phyloP scores from a whole-genome alignment of 2,888 invertebrate genomes.

The Tenthredo scrophulariae region DNA sequence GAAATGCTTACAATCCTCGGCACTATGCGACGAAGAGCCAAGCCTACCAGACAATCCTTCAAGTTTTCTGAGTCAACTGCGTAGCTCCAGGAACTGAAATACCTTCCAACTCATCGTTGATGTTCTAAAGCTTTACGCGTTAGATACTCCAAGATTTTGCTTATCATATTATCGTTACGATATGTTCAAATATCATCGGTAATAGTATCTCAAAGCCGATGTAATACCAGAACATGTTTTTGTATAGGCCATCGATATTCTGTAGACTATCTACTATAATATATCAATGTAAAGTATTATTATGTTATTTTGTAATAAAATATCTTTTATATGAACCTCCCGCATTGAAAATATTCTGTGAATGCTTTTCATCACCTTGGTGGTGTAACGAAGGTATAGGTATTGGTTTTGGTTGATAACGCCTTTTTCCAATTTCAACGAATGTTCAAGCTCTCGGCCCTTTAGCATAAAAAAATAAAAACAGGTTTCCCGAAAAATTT shows the following conservation, averaged over 20 bases:
- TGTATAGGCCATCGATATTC: not conserved
- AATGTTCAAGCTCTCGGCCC: no score
- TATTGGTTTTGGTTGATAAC: not conserved
- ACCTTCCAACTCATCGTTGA: not conserved
- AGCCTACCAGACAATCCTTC: constrained; percentile 75
- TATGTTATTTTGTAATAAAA: constrained; percentile 48
- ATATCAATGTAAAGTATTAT: constrained; percentile 45
- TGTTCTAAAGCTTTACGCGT: not conserved
- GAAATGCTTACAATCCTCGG: constrained; percentile 87
- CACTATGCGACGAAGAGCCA: constrained; percentile 81
- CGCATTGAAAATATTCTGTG: not conserved
- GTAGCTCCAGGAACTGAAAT: constrained; percentile 53
- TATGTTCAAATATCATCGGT: not conserved
- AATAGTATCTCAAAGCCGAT: not conserved
- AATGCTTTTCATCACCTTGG: not conserved
- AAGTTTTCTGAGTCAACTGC: constrained; percentile 67
- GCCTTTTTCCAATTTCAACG: no score
- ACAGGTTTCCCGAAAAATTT: no score
- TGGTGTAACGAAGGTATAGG: not conserved
- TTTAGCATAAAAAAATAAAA: no score
- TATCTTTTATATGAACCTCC: constrained; percentile 38
- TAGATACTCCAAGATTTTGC: not conserved
- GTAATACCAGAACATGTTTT: not conserved
- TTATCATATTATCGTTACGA: not conserved
- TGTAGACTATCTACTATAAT: not conserved